Evolutionary conservation across 2,888 invertebrate species (phyloP).

Genomic region (Agonopterix subpropinquella): DNA sequence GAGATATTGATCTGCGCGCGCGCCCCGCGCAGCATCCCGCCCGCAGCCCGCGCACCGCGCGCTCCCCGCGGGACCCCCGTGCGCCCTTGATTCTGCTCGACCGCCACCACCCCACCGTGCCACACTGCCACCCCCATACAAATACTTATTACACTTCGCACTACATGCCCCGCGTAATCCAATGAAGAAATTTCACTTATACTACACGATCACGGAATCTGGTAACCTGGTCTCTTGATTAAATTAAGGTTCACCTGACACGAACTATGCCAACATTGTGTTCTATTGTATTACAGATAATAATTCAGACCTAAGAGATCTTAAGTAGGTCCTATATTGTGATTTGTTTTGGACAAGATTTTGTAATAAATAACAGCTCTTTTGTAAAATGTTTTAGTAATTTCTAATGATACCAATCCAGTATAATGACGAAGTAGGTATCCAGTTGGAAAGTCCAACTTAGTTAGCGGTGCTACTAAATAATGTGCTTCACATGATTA

Average conservation of each 20-base stretch:
- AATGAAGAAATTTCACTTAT: constrained; percentile 64
- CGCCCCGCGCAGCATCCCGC: constrained; percentile 67
- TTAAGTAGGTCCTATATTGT: no score
- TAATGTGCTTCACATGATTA: no score
- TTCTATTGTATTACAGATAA: not conserved
- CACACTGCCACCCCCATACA: constrained; percentile 41
- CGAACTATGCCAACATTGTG: not conserved
- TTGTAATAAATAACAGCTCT: no score
- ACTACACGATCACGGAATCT: constrained; percentile 29
- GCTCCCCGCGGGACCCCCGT: constrained; percentile 7
- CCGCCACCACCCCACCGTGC: constrained; percentile 39
- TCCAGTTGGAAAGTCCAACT: no score
- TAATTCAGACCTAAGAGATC: no score
- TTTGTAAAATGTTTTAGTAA: no score
- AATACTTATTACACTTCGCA: constrained; percentile 72
- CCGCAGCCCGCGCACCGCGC: constrained; percentile 29
- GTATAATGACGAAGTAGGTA: no score
- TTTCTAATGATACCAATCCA: no score
- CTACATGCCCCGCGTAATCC: constrained; percentile 67
- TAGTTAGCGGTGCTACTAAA: no score
- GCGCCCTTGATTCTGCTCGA: constrained; percentile 56
- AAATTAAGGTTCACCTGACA: constrained; percentile 4
- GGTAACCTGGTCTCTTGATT: constrained; percentile 7
- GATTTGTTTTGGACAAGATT: no score
- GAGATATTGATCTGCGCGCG: constrained; percentile 70